Conservation (phyloP, 2,797 vertebrate genomes). For the Benthosema pterotum region DNA sequence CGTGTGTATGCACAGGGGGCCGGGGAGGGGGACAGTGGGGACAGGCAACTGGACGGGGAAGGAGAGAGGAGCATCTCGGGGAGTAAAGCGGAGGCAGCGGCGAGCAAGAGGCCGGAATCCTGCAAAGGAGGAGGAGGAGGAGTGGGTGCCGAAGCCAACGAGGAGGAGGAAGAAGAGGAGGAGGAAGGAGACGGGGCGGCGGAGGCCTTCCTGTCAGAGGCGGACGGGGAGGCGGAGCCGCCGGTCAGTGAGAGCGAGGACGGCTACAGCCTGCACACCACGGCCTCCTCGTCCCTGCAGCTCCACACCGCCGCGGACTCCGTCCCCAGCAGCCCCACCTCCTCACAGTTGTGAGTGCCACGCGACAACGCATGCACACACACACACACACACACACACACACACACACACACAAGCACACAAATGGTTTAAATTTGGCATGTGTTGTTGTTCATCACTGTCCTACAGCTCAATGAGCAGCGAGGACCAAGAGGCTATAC, state of each 20-base stretch:
- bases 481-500: conserved; percentile 96
- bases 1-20: conserved; percentile 81
- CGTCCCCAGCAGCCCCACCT: conserved; percentile 96
- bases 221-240: conserved; percentile 91
- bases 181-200: conserved; percentile 87
- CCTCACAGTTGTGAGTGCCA: conserved; percentile 94
- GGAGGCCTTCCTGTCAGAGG: conserved; percentile 90
- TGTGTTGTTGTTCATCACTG: neutral
- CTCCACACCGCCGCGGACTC: conserved; percentile 92
- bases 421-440: neutral
- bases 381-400: neutral
- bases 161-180: conserved; percentile 87
- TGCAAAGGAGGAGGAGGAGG: conserved; percentile 86
- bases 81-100: conserved; percentile 75
- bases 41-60: conserved; percentile 81
- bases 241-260: conserved; percentile 95
- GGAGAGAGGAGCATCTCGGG: conserved; percentile 84
- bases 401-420: neutral
- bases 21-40: conserved; percentile 81
- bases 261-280: conserved; percentile 94
- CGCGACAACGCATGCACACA: no score
- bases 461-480: conserved; percentile 90
- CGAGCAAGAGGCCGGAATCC: conserved; percentile 82
- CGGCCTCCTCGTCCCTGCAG: conserved; percentile 89
- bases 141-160: conserved; percentile 90